A percentile compares a stretch with the other conserved stretches of the same genome.
phyloP scores from a whole-genome alignment of 2,888 invertebrate genomes.

The Chalcosyrphus nemorum region DNA sequence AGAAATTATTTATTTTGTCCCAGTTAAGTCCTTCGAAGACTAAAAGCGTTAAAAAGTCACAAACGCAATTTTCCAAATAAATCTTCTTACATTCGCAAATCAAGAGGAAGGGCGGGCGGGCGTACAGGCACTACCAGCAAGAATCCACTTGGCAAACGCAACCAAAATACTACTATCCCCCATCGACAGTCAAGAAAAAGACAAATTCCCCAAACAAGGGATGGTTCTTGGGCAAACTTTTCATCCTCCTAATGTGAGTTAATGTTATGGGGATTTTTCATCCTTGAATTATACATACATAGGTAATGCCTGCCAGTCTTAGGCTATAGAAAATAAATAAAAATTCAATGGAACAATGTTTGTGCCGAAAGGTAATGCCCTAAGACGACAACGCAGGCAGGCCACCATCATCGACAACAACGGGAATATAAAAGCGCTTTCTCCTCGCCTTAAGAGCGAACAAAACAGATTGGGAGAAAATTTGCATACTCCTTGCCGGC shows the following conservation, averaged over 20 bases:
- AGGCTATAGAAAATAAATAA: conserved; percentile 69
- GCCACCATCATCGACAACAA: conserved; percentile 61
- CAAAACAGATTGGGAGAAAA: conserved; percentile 69
- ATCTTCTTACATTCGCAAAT: conserved; percentile 65
- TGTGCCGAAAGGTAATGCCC: conserved; percentile 66
- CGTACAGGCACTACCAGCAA: not conserved
- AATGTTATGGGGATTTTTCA: conserved; percentile 72
- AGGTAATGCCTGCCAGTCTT: conserved; percentile 62
- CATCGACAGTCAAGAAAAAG: conserved; percentile 51
- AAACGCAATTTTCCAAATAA: conserved; percentile 73
- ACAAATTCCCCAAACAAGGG: conserved; percentile 56
- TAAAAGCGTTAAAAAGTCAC: conserved; percentile 70
- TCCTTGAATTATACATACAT: conserved; percentile 70
- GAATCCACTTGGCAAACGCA: conserved; percentile 23
- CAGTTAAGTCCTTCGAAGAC: conserved; percentile 63
- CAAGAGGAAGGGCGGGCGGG: not conserved
- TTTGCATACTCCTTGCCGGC: conserved; percentile 72
- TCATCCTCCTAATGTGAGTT: conserved; percentile 70
- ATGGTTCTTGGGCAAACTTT: conserved; percentile 45
- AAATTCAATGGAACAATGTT: conserved; percentile 72
- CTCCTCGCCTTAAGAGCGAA: conserved; percentile 47
- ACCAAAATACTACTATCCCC: conserved; percentile 36
- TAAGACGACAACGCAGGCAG: conserved; percentile 53
- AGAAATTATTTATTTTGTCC: conserved; percentile 72
- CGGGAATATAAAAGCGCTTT: conserved; percentile 48